phyloP scores from a whole-genome alignment of 2,888 invertebrate species.

The Ormyrus labotus region DNA sequence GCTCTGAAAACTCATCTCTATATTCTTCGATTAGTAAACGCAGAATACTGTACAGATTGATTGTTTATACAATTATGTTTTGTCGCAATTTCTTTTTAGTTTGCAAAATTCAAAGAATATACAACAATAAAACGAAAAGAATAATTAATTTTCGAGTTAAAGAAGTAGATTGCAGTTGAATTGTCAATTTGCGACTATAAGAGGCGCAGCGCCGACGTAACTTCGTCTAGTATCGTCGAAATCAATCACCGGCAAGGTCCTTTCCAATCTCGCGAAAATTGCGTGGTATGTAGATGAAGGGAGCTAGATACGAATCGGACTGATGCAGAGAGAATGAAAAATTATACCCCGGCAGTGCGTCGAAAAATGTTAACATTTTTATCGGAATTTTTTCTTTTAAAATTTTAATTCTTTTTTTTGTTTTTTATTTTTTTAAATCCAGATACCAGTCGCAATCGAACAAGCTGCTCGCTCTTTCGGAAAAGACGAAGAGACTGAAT shows the following conservation, averaged over 20 bases:
- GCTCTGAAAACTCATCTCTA: too few species aligned
- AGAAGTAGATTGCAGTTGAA: conserved; percentile 64
- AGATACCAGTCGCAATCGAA: too few species aligned
- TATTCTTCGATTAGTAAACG: too few species aligned
- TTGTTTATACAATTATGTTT: too few species aligned
- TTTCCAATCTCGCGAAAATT: conserved; percentile 64
- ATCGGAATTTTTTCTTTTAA: too few species aligned
- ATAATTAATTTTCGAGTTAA: conserved; percentile 51
- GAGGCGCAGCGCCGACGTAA: conserved; percentile 59
- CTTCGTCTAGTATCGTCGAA: conserved; percentile 58
- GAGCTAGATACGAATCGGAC: background rate
- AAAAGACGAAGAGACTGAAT: too few species aligned
- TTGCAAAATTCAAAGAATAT: background rate
- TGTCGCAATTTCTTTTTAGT: background rate
- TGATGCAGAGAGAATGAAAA: background rate
- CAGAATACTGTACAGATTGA: too few species aligned
- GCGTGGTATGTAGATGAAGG: conserved; percentile 45
- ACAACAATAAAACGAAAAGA: background rate
- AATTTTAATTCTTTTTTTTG: too few species aligned
- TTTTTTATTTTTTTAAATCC: too few species aligned
- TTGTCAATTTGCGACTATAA: conserved; percentile 70
- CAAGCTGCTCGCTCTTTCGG: too few species aligned
- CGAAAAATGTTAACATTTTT: too few species aligned
- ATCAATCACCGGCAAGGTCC: conserved; percentile 59
- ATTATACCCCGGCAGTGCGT: background rate